Base-by-base conservation (phyloP, 2,113 vertebrate species). In the Haplotaxodon microlepis region DNA sequence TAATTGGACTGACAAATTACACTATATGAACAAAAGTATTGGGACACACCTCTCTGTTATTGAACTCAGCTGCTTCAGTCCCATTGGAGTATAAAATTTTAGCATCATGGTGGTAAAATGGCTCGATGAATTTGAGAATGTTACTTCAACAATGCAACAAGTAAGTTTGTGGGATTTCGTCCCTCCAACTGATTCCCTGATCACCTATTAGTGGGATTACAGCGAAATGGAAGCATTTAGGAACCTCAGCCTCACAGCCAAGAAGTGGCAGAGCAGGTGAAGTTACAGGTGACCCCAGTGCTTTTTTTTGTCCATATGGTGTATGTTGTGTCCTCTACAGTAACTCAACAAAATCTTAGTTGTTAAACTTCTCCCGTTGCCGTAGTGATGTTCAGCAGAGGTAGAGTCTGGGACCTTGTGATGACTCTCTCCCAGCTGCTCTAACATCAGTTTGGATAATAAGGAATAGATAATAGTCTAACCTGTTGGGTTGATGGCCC, bases 401-500 rank as follows among this genome's bases (percentile, higher is more conserved):
- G 24, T 29, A 11, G 40, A 29, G 40, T 47, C 69, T 45, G 40
- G 40, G 40, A 73, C 69, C 6, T 17, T 47, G 69, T 27, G 40
- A 47, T 10, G 38, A 45, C 17, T 76, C 10, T 87, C 17, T 6
- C 4, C 19, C 12, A 78, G 71, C 40, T 29, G 40, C 24, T 47
- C 14, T 76, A 47, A 17, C 69, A 47, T 21, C 36, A 78, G 8
- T 13, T 19, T 45, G 29, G 7, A 14, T 16, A 45, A 13, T 82
- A 36, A 12, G 7, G 24, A 83, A 5, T 4, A 19, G 13, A 17
- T 78, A n/a, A 78, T 6, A 5, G 51, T 98, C 97, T 93, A 98
- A 99, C 98, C 97, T 31, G 90, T 81, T 84, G 97, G 95, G 27
- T 90, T 95, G 56, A 92, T 93, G 27, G 97, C 98, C 90, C 96